phyloP scores from a whole-genome alignment of 2,888 invertebrate species.

The Hartigia nigra region DNA sequence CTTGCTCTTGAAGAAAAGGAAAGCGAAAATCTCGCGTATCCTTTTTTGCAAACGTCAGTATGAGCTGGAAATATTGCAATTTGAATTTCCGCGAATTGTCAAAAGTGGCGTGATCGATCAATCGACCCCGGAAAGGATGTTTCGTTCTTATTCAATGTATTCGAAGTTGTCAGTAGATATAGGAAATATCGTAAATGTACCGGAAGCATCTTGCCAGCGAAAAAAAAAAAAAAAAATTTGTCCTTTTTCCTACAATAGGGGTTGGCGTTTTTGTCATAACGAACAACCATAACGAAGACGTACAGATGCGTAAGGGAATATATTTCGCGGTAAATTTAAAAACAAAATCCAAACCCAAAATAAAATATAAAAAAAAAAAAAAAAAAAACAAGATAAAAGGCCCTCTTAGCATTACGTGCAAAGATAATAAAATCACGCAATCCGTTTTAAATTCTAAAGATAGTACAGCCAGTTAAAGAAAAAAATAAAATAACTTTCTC shows the following conservation, averaged over 20 bases:
- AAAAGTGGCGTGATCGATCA: not conserved
- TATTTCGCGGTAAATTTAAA: not conserved
- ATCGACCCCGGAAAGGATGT: not conserved
- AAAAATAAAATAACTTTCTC: no score
- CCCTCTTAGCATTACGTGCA: no score
- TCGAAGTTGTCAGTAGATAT: not conserved
- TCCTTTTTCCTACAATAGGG: not conserved
- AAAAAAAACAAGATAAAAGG: not conserved
- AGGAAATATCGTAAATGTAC: not conserved
- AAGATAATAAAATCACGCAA: no score
- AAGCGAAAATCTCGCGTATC: no score
- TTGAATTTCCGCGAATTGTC: not conserved
- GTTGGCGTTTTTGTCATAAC: not conserved
- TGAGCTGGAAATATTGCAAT: not conserved
- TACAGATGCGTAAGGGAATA: not conserved
- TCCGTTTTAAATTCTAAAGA: no score
- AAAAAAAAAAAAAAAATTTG: not conserved
- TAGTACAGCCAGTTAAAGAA: no score
- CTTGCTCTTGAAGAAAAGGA: no score
- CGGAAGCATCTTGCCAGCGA: not conserved
- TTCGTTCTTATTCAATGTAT: not conserved
- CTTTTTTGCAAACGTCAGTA: not conserved
- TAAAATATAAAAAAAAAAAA: not conserved
- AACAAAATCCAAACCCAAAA: not conserved
- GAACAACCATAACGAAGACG: not conserved